Conservation (phyloP, 1,140 invertebrate species). For the Bradynema listronoti region DNA sequence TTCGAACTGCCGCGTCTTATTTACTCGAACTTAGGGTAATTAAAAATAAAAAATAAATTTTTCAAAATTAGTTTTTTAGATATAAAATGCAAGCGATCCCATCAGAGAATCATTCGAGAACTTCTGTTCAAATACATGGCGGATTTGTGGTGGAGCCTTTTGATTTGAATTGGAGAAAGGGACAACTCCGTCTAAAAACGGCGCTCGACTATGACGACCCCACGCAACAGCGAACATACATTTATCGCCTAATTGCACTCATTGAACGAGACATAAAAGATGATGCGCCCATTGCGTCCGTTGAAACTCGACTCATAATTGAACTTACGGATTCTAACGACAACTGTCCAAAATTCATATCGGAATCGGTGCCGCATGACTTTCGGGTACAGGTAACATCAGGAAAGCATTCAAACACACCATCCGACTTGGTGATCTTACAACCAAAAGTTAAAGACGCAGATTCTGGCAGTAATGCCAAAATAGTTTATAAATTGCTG, state of each 20-base stretch:
- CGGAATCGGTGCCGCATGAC: constrained; percentile 12
- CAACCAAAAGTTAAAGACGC: constrained; percentile 59
- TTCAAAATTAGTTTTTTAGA: too few species aligned
- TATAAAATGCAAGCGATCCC: too few species aligned
- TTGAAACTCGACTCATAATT: neutral
- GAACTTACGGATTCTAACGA: constrained; percentile 21
- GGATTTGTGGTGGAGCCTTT: too few species aligned
- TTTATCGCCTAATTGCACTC: constrained; percentile 24
- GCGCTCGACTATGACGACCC: constrained; percentile 16
- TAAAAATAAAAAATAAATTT: too few species aligned
- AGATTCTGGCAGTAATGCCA: constrained; percentile 60
- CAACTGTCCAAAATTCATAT: constrained; percentile 37
- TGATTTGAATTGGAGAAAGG: constrained; percentile 24
- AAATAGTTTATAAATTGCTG: constrained; percentile 57
- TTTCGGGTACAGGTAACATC: constrained; percentile 13
- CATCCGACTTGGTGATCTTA: constrained; percentile 43
- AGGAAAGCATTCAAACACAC: constrained; percentile 16
- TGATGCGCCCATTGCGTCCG: neutral
- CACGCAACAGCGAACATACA: neutral
- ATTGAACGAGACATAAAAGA: neutral
- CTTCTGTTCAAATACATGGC: too few species aligned
- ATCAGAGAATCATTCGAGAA: too few species aligned
- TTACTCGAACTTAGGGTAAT: too few species aligned
- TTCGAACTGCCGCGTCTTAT: too few species aligned
- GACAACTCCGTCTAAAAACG: constrained; percentile 28